These are phyloP conservation scores for Paramacrobiotus metropolitanus DNA, from an alignment of 1,140 invertebrate species.

Conservation along the genomic window DNA sequence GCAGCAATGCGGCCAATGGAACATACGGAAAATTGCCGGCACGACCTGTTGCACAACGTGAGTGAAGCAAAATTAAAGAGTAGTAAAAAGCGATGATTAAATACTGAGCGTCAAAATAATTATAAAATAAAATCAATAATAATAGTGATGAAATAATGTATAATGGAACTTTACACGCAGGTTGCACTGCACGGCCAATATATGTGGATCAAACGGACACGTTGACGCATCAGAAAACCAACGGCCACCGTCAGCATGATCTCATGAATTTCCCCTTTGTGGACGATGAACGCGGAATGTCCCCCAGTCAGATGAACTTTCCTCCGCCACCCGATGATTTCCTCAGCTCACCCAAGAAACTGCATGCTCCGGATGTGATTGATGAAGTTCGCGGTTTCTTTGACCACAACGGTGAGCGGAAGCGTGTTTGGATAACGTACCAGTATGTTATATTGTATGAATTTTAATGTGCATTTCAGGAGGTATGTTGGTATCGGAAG, in stretches of 20 bases:
- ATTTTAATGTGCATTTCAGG: no score
- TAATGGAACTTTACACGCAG: not conserved
- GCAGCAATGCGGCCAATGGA: no score
- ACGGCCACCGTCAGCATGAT: not conserved
- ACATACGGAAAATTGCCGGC: no score
- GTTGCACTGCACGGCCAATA: not conserved
- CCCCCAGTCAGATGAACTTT: slow-evolving; percentile 2
- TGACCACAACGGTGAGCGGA: slow-evolving; percentile 13
- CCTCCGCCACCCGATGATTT: slow-evolving; percentile 4
- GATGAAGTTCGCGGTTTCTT: slow-evolving; percentile 23
- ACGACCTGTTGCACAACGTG: no score
- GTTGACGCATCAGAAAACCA: not conserved
- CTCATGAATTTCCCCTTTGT: not conserved
- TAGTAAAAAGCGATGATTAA: no score
- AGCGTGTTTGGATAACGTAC: no score
- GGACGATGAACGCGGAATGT: not conserved
- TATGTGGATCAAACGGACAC: not conserved
- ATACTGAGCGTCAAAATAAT: no score
- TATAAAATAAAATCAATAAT: no score
- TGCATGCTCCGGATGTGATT: slow-evolving; percentile 18
- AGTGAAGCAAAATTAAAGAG: no score
- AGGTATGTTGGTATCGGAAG: slow-evolving; percentile 50
- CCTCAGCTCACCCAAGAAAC: slow-evolving; percentile 11
- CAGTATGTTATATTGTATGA: no score
- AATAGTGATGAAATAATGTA: no score